phyloP scores from a whole-genome alignment of 2,797 vertebrate species.

The Amblyopsis hoosieri region DNA sequence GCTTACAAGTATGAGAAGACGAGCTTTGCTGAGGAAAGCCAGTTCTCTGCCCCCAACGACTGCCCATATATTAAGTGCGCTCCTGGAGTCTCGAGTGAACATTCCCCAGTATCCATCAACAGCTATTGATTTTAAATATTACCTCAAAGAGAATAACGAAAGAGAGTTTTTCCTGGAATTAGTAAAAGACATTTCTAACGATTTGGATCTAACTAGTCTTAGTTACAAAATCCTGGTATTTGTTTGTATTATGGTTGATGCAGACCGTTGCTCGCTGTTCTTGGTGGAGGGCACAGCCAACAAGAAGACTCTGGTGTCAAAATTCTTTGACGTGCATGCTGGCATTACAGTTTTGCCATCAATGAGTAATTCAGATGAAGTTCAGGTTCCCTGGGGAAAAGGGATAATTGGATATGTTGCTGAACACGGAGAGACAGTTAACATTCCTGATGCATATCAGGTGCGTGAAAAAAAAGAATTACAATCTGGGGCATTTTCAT shows the following conservation, averaged over 20 bases:
- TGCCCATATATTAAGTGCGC: slow-evolving; percentile 93
- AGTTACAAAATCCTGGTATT: slow-evolving; percentile 98
- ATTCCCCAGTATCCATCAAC: slow-evolving; percentile 96
- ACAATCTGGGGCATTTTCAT: slow-evolving; percentile 4
- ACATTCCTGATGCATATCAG: slow-evolving; percentile 97
- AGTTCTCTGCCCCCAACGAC: slow-evolving; percentile 96
- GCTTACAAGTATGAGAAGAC: slow-evolving; percentile 90
- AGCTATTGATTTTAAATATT: slow-evolving; percentile 95
- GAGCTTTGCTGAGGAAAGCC: slow-evolving; percentile 93
- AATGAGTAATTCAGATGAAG: slow-evolving; percentile 89
- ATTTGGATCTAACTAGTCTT: slow-evolving; percentile 93
- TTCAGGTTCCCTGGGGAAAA: slow-evolving; percentile 98
- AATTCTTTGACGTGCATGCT: slow-evolving; percentile 97
- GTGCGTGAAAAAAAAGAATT: slow-evolving; percentile 68
- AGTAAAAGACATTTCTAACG: slow-evolving; percentile 98
- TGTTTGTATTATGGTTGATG: slow-evolving; percentile 97
- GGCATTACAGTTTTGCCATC: slow-evolving; percentile 93
- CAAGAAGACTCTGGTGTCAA: slow-evolving; percentile 96
- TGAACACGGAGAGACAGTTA: slow-evolving; percentile 95
- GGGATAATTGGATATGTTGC: slow-evolving; percentile 98
- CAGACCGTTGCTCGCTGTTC: slow-evolving; percentile 94
- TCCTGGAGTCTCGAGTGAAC: slow-evolving; percentile 95
- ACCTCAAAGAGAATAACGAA: slow-evolving; percentile 93
- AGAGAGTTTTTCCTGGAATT: slow-evolving; percentile 96
- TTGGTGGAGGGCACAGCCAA: slow-evolving; percentile 90